A percentile compares a stretch with the other conserved stretches of the same genome.
Evolutionary conservation across 2,888 invertebrate genomes (phyloP).

Genomic region (Perithous albicinctus): DNA sequence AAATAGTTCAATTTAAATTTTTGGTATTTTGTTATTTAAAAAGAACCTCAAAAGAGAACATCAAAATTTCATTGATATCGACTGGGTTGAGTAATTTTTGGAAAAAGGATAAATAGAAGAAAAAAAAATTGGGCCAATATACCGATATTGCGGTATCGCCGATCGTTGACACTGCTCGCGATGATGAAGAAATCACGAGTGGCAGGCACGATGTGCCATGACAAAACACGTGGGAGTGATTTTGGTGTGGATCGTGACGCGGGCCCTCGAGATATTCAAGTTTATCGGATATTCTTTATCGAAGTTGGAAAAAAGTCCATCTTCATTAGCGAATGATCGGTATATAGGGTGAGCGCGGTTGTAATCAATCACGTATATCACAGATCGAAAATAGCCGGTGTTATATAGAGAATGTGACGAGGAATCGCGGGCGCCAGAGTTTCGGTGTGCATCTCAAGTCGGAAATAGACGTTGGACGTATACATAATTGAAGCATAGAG

Average conservation of each 20-base stretch:
- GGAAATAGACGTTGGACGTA: constrained; percentile 64
- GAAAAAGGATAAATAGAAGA: not conserved
- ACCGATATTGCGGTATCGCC: constrained; percentile 11
- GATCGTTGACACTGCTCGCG: constrained; percentile 12
- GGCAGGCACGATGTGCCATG: constrained; percentile 25
- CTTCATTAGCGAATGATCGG: constrained; percentile 79
- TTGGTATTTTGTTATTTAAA: no score
- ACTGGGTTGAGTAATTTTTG: not conserved
- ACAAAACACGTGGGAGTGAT: not conserved
- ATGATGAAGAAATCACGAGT: constrained; percentile 46
- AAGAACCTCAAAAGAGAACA: no score
- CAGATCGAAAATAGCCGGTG: constrained; percentile 78
- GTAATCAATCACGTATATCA: constrained; percentile 75
- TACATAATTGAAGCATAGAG: constrained; percentile 65
- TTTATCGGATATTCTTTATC: constrained; percentile 60
- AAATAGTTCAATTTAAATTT: no score
- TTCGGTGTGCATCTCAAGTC: constrained; percentile 61
- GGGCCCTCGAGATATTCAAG: not conserved
- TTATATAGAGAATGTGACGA: constrained; percentile 62
- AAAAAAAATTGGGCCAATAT: constrained; percentile 34
- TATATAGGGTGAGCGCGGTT: constrained; percentile 62
- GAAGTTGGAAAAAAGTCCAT: constrained; percentile 76
- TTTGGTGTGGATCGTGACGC: not conserved
- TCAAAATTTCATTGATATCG: not conserved
- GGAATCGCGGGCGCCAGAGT: constrained; percentile 37